Evolutionary conservation across 2,888 invertebrate species (phyloP), one percentile per base, ranked within the genome.

Genomic region (Pyrocoelia pectoralis): DNA sequence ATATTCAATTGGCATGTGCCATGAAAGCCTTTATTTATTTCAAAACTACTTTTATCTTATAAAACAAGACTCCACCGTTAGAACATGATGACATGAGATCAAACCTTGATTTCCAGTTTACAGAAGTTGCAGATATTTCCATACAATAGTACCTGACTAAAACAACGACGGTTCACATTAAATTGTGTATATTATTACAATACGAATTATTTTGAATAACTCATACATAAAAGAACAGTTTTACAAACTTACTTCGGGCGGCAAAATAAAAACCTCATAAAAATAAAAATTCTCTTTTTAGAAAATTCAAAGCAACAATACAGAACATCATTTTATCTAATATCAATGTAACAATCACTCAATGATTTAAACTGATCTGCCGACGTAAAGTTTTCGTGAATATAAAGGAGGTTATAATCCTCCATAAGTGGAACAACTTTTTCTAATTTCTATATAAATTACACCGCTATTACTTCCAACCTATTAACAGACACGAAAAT

Each of bases 161-260:
- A 73, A 74, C 70, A 73, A 73, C 71, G 70, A 71, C 72, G 73
- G 74, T 73, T 74, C 76, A 72, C 74, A 74, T 75, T 74, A 75
- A 76, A 76, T 74, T 72, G 73, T 72, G 73, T 73, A 72, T 73
- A 74, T 74, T 74, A 74, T 74, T 76, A 74, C 72, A 72, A 74
- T 74, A 74, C 73, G 74, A 75, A 74, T 74, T 72, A 76, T 76
- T 76, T 74, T 73, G 72, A 74, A 74, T 74, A 74, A 70, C 74
- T 76, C 74, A 76, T 74, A 75, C 74, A 74, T 74, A 75, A 75
- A 72, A 73, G 72, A 73, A 67, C 67, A 71, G 69, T 33, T 59
- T 61, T 61, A 57, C 51, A 60, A 64, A 64, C 56, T 54, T 54
- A 49, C 55, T 55, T 52, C 56, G 52, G 38, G 55, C 56, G 59